Evolutionary conservation across 2,888 invertebrate genomes (phyloP), one percentile per base, ranked within the genome.

Genomic region (Drosophila helvetica): DNA sequence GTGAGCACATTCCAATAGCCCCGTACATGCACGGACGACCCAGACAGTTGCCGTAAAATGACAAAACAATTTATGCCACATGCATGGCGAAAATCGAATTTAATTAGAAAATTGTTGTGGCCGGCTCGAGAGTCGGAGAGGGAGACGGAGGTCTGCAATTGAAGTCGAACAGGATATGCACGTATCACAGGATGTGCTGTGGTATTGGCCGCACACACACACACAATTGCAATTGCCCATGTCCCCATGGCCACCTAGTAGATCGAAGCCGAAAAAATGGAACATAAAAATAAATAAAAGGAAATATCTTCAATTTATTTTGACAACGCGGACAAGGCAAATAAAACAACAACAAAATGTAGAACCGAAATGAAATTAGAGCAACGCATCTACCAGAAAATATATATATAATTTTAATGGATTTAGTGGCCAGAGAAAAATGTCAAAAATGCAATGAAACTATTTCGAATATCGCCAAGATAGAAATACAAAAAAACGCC

Each of bases 51-150:
- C 66, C 66, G 59, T 65, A 78, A 87, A 87, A 85, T 87, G 83
- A 85, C 83, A 87, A 84, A 84, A 87, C 88, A 86, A 88, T 86
- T 86, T 86, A 86, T 86, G 88, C 79, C 75, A 78, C 86, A 86
- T 86, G 84, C 82, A 86, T 88, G 81, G 81, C 79, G 84, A 85
- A 84, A 86, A 84, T 88, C 87, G 84, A 88, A 86, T 86, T 86
- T 88, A 86, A 86, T 86, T 88, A 86, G 86, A 88, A 86, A 88
- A 86, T 86, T 83, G 84, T 78, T 86, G 86, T 73, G 88, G 80
- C 74, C 62, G 72, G 66, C 51, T 61, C 19, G 38, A 12, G 38
- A 5, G 38, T 0, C 6, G 15, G 38, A 15, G 30, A 30, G 30
- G 38, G 15, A 7, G 52, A 22, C 22, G 22, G 6, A 25, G 50